phyloP scores from a whole-genome alignment of 2,888 invertebrate species.

The Calameuta pallipes region DNA sequence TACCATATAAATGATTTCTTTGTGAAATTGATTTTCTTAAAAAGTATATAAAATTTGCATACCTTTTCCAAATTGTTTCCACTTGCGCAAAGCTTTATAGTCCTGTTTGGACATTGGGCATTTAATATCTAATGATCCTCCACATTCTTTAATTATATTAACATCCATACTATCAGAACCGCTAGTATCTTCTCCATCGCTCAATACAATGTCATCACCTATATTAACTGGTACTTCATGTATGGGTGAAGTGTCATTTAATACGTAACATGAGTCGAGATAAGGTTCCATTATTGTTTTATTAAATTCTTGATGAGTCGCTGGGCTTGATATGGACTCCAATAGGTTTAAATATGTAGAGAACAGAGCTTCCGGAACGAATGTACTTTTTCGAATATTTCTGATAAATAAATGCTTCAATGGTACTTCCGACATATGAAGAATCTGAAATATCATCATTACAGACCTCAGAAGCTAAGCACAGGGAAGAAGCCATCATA shows the following conservation, averaged over 20 bases:
- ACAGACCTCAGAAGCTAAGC: neutral
- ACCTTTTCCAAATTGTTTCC: slow-evolving; percentile 50
- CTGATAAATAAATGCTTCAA: slow-evolving; percentile 36
- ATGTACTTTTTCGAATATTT: slow-evolving; percentile 36
- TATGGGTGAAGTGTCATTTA: slow-evolving; percentile 27
- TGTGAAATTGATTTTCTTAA: neutral
- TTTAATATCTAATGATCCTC: slow-evolving; percentile 23
- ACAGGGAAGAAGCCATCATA: neutral
- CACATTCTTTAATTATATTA: slow-evolving; percentile 22
- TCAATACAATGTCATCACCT: neutral
- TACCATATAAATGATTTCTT: neutral
- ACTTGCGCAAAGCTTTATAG: slow-evolving; percentile 52
- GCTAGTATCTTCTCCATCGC: neutral
- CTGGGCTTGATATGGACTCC: slow-evolving; percentile 32
- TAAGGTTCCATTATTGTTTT: slow-evolving; percentile 48
- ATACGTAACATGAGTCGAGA: slow-evolving; percentile 33
- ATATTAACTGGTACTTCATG: slow-evolving; percentile 12
- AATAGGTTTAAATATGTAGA: slow-evolving; percentile 36
- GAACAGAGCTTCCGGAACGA: slow-evolving; percentile 34
- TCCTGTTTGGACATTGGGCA: slow-evolving; percentile 35
- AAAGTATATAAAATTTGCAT: slow-evolving; percentile 12
- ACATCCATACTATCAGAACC: slow-evolving; percentile 25
- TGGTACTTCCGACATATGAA: slow-evolving; percentile 42
- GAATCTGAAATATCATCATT: slow-evolving; percentile 32
- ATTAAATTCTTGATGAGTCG: slow-evolving; percentile 30